Conservation (phyloP, 2,113 vertebrate genomes). For the Percina caprodes region DNA sequence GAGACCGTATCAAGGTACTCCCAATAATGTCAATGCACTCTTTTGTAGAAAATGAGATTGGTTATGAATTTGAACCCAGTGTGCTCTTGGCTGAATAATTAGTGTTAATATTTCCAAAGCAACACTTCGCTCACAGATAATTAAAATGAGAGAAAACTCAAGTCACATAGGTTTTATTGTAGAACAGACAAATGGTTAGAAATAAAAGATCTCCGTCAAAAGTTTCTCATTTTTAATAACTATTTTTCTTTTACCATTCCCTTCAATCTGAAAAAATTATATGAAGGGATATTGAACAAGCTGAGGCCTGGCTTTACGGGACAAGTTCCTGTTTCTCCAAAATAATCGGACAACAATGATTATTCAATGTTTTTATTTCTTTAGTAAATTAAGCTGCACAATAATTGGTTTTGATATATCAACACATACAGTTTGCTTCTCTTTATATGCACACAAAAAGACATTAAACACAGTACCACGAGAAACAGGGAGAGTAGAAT, state of each 20-base stretch:
- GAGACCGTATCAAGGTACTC: not conserved
- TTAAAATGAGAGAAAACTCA: not conserved
- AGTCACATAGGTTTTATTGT: not conserved
- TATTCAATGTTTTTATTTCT: conserved; percentile 11
- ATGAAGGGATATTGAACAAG: not conserved
- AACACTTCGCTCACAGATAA: conserved; percentile 3
- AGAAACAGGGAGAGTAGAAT: conserved; percentile 4
- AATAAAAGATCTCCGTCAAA: not conserved
- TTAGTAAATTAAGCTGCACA: conserved; percentile 41
- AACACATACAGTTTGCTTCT: conserved; percentile 21
- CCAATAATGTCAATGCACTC: not conserved
- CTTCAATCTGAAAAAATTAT: not conserved
- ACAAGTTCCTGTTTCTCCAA: conserved; percentile 4
- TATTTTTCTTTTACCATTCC: not conserved
- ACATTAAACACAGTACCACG: conserved; percentile 5
- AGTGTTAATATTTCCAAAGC: conserved; percentile 16
- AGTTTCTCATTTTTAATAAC: not conserved
- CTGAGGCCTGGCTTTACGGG: not conserved
- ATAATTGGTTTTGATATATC: conserved; percentile 3
- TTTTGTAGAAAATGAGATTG: conserved; percentile 29
- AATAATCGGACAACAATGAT: not conserved
- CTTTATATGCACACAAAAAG: conserved; percentile 28
- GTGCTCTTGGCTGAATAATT: conserved; percentile 25
- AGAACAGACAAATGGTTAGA: not conserved
- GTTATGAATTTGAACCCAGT: conserved; percentile 7